phyloP scores from a whole-genome alignment of 2,888 invertebrate species.

The Ctena decussata region DNA sequence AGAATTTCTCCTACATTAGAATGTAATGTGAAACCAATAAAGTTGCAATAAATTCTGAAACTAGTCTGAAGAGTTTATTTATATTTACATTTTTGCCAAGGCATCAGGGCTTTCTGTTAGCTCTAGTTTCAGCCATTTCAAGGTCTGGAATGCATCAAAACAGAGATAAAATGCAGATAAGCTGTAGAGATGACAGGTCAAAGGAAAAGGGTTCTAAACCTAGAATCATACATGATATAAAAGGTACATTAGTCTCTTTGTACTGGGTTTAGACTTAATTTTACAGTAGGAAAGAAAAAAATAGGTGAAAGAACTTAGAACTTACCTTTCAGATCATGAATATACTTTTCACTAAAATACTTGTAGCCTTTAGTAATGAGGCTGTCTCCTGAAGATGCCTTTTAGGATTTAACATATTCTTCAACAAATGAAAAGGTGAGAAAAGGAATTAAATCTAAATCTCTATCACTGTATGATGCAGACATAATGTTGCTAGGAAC shows the following conservation, averaged over 20 bases:
- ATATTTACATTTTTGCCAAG: not conserved
- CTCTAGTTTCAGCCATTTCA: not conserved
- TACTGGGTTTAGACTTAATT: too few species aligned
- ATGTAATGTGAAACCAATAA: not conserved
- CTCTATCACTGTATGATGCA: not conserved
- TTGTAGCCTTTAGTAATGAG: not conserved
- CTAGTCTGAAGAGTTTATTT: not conserved
- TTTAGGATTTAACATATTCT: not conserved
- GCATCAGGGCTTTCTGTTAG: not conserved
- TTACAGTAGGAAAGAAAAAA: too few species aligned
- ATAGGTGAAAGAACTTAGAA: too few species aligned
- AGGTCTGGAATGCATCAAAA: not conserved
- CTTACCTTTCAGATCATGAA: not conserved
- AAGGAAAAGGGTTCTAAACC: too few species aligned
- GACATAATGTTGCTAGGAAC: not conserved
- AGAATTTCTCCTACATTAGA: too few species aligned
- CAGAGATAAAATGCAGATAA: not conserved
- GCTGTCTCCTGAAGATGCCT: not conserved
- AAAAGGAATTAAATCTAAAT: not conserved
- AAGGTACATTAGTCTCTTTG: too few species aligned
- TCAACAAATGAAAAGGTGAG: not conserved
- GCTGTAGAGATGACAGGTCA: too few species aligned
- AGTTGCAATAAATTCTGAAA: not conserved
- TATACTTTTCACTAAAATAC: not conserved
- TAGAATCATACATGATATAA: too few species aligned